Percentiles rank a stretch among this genome's conserved stretches.
phyloP scores from a whole-genome alignment of 2,888 invertebrate species.

The Lamproptera curius region DNA sequence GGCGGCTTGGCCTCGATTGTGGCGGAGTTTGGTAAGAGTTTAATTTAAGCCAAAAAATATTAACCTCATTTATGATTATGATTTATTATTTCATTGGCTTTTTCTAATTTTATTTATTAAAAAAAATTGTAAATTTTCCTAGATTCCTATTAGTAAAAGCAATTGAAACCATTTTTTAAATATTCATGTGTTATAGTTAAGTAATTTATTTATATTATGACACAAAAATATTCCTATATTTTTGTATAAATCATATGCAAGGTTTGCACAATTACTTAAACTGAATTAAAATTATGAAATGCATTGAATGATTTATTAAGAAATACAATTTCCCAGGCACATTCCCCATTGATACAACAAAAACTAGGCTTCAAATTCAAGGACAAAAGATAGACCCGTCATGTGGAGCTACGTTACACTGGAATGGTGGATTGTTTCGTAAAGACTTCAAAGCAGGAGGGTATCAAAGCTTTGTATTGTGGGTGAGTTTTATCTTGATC shows the following conservation, averaged over 20 bases:
- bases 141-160: too few relatives aligned
- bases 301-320: too few relatives aligned
- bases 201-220: too few relatives aligned
- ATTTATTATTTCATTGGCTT: neutral
- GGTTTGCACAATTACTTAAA: too few relatives aligned
- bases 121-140: too few relatives aligned
- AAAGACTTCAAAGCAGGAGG: constrained; percentile 92
- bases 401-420: constrained; percentile 87
- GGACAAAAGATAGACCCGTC: constrained; percentile 90
- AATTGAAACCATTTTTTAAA: too few relatives aligned
- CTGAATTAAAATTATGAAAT: too few relatives aligned
- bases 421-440: constrained; percentile 96
- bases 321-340: constrained; percentile 91
- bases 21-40: constrained; percentile 91
- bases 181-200: too few relatives aligned
- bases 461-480: constrained; percentile 89
- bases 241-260: too few relatives aligned
- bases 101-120: neutral
- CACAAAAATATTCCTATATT: too few relatives aligned
- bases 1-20: constrained; percentile 95
- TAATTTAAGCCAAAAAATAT: constrained; percentile 16
- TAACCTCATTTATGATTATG: constrained; percentile 3
- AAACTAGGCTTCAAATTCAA: constrained; percentile 95
- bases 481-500: constrained; percentile 45
- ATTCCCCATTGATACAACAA: constrained; percentile 97